Conservation (phyloP, 2,888 invertebrate species). For the Agonopterix subpropinquella region DNA sequence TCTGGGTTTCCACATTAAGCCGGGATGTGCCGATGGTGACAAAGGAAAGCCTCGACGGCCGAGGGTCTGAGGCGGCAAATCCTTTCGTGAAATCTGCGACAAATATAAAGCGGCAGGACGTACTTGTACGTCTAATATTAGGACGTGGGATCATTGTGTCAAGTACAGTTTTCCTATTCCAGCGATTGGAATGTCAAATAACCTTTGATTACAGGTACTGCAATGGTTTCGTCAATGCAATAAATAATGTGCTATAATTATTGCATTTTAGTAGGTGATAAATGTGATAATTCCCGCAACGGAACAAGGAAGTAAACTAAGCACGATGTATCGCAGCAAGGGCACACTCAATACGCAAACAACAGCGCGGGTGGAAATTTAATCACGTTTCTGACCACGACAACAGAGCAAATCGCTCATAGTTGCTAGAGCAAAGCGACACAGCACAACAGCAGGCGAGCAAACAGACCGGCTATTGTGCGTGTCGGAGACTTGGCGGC, state of each 20-base stretch:
- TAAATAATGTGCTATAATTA: too few species aligned
- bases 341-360: background rate
- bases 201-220: too few species aligned
- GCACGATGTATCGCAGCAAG: constrained; percentile 1
- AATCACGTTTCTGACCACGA: constrained; percentile 45
- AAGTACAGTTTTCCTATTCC: background rate
- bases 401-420: constrained; percentile 37
- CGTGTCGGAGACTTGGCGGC: constrained; percentile 44
- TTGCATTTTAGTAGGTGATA: too few species aligned
- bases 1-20: constrained; percentile 67
- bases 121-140: background rate
- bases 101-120: constrained; percentile 43
- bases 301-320: background rate
- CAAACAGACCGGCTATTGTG: constrained; percentile 58
- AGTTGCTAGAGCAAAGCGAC: constrained; percentile 24
- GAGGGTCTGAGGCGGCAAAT: constrained; percentile 49
- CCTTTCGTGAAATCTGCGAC: constrained; percentile 57
- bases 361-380: constrained; percentile 34
- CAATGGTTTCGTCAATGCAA: too few species aligned
- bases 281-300: background rate
- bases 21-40: constrained; percentile 65
- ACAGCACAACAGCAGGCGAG: constrained; percentile 23
- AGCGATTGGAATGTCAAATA: too few species aligned
- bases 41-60: constrained; percentile 56
- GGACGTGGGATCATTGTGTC: background rate